phyloP scores from a whole-genome alignment of 2,888 invertebrate species.

The Parthenolecanium corni region DNA sequence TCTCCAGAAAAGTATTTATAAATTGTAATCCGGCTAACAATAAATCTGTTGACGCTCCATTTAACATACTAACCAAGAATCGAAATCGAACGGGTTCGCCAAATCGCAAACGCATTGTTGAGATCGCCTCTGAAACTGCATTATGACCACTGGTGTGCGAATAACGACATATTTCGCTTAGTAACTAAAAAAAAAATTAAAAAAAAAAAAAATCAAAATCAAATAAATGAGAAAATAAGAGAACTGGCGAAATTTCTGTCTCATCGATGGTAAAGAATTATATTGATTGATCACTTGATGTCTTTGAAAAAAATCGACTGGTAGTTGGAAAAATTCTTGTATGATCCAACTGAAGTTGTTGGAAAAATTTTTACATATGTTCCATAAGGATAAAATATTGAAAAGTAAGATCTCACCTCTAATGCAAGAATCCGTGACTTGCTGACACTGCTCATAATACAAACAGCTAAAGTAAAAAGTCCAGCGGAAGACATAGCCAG shows the following conservation, averaged over 20 bases:
- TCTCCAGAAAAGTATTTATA: conserved; percentile 68
- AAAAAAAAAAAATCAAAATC: not conserved
- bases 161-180: conserved; percentile 70
- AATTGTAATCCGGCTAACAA: conserved; percentile 71
- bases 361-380: too few species aligned
- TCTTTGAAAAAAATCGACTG: too few species aligned
- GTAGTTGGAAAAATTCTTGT: too few species aligned
- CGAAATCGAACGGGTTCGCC: conserved; percentile 88
- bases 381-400: too few species aligned
- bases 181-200: conserved; percentile 46
- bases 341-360: too few species aligned
- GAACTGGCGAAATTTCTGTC: too few species aligned
- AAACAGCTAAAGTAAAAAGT: conserved; percentile 70
- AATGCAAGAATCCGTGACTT: conserved; percentile 72
- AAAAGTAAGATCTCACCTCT: too few species aligned
- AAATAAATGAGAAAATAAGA: not conserved
- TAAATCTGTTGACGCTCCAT: conserved; percentile 56
- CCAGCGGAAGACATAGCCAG: conserved; percentile 68
- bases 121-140: conserved; percentile 80
- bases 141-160: conserved; percentile 62
- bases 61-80: conserved; percentile 77
- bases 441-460: conserved; percentile 78
- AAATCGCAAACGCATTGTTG: conserved; percentile 72
- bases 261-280: too few species aligned
- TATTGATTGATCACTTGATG: too few species aligned